phyloP scores from a whole-genome alignment of 2,888 invertebrate species.

The Rhamnusium bicolor region DNA sequence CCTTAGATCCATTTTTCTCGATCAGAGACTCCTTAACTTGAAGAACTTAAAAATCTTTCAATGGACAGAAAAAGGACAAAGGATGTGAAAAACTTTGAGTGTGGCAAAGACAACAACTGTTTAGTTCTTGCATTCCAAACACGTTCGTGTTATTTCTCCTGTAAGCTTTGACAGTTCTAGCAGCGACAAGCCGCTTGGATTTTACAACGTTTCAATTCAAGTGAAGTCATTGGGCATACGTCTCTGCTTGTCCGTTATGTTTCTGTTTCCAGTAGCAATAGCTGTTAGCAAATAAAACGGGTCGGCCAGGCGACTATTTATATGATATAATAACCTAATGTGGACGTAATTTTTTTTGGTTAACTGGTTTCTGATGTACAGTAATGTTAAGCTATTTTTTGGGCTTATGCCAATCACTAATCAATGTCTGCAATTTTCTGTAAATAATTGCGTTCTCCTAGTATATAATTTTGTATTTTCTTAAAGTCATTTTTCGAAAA shows the following conservation, averaged over 20 bases:
- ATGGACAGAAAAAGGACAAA: slow-evolving; percentile 44
- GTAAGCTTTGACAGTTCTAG: slow-evolving; percentile 54
- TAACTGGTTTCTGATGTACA: slow-evolving; percentile 57
- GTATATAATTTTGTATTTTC: not conserved
- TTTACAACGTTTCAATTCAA: slow-evolving; percentile 27
- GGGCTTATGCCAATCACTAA: slow-evolving; percentile 62
- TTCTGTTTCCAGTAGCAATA: slow-evolving; percentile 66
- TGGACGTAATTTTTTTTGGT: slow-evolving; percentile 48
- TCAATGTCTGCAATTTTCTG: slow-evolving; percentile 63
- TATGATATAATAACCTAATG: slow-evolving; percentile 44
- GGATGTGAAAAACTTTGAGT: slow-evolving; percentile 36
- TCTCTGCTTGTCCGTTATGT: slow-evolving; percentile 54
- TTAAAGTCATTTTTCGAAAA: not conserved
- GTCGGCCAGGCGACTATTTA: slow-evolving; percentile 60
- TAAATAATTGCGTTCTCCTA: slow-evolving; percentile 47
- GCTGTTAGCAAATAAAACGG: slow-evolving; percentile 67
- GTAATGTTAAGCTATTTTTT: slow-evolving; percentile 61
- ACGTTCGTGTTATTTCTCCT: slow-evolving; percentile 65
- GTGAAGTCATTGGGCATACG: slow-evolving; percentile 33
- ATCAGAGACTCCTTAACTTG: slow-evolving; percentile 47
- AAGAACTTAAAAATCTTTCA: slow-evolving; percentile 45
- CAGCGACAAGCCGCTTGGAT: slow-evolving; percentile 48
- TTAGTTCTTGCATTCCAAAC: slow-evolving; percentile 64
- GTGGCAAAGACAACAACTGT: slow-evolving; percentile 55
- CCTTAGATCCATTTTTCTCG: slow-evolving; percentile 53